Conservation (phyloP, 2,113 vertebrate genomes). For the Pardalotus punctatus region DNA sequence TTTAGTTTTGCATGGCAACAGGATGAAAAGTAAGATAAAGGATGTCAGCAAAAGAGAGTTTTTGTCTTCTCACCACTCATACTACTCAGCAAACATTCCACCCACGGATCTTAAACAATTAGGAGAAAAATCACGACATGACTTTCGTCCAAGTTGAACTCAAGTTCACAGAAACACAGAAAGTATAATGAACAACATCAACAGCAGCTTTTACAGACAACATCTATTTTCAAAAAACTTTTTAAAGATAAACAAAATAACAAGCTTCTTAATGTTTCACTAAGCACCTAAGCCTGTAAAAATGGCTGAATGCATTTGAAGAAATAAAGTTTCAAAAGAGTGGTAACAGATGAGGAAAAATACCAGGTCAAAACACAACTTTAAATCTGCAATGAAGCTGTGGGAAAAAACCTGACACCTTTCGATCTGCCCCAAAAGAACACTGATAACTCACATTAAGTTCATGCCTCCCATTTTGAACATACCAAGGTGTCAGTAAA, state of each 20-base stretch:
- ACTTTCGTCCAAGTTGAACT: neutral
- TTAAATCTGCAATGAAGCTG: neutral
- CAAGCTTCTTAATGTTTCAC: neutral
- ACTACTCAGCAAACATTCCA: neutral
- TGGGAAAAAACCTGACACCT: neutral
- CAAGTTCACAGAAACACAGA: neutral
- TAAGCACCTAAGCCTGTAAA: neutral
- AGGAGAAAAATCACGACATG: neutral
- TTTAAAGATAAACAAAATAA: neutral
- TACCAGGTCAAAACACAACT: neutral
- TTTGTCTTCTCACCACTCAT: neutral
- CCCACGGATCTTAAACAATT: neutral
- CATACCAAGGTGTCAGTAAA: neutral
- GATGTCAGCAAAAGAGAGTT: neutral
- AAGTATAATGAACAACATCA: neutral
- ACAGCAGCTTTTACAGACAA: neutral
- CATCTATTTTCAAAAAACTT: neutral
- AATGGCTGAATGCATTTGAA: neutral
- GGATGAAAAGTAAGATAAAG: neutral
- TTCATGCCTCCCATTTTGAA: neutral
- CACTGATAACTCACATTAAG: accelerated
- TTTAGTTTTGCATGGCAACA: neutral
- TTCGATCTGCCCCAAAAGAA: neutral
- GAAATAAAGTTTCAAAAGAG: neutral
- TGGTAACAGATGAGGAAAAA: neutral